phyloP scores from a whole-genome alignment of 2,797 vertebrate species.

The Atherinosoma microstoma region DNA sequence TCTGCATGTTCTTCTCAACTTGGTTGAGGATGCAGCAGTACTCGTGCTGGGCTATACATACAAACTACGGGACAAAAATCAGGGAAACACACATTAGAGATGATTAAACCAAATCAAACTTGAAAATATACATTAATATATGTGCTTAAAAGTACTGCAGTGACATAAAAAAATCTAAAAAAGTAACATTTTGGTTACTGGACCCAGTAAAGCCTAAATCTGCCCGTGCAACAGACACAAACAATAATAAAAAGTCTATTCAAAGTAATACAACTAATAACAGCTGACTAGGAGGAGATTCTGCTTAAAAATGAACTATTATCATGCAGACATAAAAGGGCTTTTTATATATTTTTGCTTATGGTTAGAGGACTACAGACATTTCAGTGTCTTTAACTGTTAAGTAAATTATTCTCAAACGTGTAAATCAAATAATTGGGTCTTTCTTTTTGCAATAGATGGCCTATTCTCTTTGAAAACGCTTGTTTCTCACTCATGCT shows the following conservation, averaged over 20 bases:
- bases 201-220: background rate
- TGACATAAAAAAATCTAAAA: background rate
- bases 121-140: background rate
- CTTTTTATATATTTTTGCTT: conserved; percentile 20
- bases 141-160: background rate
- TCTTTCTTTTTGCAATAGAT: conserved; percentile 3
- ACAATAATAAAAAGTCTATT: background rate
- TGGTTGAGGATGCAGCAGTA: conserved; percentile 99
- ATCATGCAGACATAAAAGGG: conserved; percentile 17
- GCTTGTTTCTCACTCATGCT: conserved; percentile 11
- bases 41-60: conserved; percentile 98
- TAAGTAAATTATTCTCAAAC: conserved; percentile 17
- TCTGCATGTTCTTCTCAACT: conserved; percentile 99
- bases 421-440: conserved; percentile 15
- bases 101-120: background rate
- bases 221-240: background rate
- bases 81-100: background rate
- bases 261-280: conserved; percentile 9
- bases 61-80: conserved; percentile 80
- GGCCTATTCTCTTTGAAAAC: conserved; percentile 19
- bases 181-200: background rate
- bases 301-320: conserved; percentile 16
- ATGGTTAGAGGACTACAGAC: conserved; percentile 14
- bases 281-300: background rate
- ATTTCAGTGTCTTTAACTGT: conserved; percentile 12